phyloP scores from a whole-genome alignment of 2,797 vertebrate genomes.

The Cirrhinus mrigala region DNA sequence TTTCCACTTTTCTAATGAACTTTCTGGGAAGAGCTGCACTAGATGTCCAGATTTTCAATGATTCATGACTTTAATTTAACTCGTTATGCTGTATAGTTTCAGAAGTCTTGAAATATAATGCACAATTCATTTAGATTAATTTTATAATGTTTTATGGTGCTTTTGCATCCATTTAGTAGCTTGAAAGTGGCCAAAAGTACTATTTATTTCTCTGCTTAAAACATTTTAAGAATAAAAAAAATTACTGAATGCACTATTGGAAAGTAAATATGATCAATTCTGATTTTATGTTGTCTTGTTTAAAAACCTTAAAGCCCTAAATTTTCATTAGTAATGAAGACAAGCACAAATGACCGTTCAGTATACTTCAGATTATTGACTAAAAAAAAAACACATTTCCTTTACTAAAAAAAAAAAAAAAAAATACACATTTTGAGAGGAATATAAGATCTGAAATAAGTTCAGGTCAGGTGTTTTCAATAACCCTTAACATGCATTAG shows the following conservation, averaged over 20 bases:
- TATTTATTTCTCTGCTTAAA: not conserved
- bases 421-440: not conserved
- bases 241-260: not conserved
- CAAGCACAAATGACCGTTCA: not conserved
- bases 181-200: not conserved
- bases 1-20: not conserved
- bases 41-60: not conserved
- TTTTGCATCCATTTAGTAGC: not conserved
- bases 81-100: not conserved
- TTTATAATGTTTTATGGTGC: not conserved
- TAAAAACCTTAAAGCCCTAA: not conserved
- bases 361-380: not conserved
- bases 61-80: not conserved
- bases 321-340: constrained; percentile 1
- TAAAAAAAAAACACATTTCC: not conserved
- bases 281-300: not conserved
- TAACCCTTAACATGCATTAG: constrained; percentile 79
- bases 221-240: not conserved
- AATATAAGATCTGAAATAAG: constrained; percentile 63
- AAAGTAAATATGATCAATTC: not conserved
- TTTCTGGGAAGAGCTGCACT: too few species aligned
- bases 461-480: constrained; percentile 81
- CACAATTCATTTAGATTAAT: not conserved
- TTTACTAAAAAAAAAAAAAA: not conserved
- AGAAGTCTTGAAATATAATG: not conserved